Evolutionary conservation across 2,888 invertebrate species (phyloP).

Genomic region (Petrophora chlorosata): DNA sequence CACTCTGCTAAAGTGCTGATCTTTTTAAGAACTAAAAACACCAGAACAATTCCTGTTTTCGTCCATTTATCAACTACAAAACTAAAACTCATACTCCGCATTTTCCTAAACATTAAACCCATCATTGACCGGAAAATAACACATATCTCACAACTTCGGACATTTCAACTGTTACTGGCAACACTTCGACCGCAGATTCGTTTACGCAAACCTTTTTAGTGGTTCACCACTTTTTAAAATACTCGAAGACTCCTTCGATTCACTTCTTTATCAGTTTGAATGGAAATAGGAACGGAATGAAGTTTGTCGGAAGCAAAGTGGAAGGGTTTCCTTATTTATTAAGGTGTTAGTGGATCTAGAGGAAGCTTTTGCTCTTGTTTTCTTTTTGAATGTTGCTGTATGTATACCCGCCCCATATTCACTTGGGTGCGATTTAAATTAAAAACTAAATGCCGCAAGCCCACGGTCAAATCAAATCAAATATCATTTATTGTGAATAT

Average conservation of each 20-base stretch:
- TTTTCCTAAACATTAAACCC: background rate
- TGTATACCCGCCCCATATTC: too few relatives aligned
- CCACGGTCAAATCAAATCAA: too few relatives aligned
- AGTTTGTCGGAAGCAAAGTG: slow-evolving; percentile 30
- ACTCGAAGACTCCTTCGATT: slow-evolving; percentile 18
- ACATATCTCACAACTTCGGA: slow-evolving; percentile 3
- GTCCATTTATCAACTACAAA: background rate
- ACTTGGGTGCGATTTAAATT: too few relatives aligned
- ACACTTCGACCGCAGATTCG: slow-evolving; percentile 14
- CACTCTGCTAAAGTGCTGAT: too few relatives aligned
- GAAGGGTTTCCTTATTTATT: slow-evolving; percentile 17
- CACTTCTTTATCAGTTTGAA: slow-evolving; percentile 29
- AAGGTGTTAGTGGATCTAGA: too few relatives aligned
- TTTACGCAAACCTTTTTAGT: slow-evolving; percentile 25
- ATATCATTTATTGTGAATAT: too few relatives aligned
- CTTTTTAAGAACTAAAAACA: slow-evolving; percentile 6
- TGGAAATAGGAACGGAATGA: slow-evolving; percentile 20
- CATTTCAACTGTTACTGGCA: slow-evolving; percentile 11
- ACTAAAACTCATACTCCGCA: background rate
- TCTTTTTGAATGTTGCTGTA: too few relatives aligned
- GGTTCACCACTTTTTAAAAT: slow-evolving; percentile 25
- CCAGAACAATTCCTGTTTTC: background rate
- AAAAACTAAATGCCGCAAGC: too few relatives aligned
- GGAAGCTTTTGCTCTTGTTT: too few relatives aligned
- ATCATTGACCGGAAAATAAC: slow-evolving; percentile 11